Evolutionary conservation across 1,140 invertebrate genomes (phyloP), one percentile per base, ranked within the genome.

Genomic region (Pseudomyrmex gracilis): DNA sequence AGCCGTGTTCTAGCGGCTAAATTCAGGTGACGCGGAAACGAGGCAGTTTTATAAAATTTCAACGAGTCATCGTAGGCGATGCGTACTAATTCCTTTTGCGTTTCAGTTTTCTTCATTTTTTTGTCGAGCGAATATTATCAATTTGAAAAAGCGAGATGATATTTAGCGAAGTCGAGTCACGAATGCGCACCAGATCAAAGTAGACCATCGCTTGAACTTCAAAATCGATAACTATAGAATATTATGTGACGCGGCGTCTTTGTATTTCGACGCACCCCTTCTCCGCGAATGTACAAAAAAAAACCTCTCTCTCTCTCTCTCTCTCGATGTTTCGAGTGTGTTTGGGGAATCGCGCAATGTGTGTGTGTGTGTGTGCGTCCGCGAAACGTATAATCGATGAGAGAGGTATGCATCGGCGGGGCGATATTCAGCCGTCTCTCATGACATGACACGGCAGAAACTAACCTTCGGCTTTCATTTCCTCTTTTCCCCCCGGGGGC

Each of bases 391-490:
- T 78, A 80, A 80, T 80, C 76, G 76, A 80, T 80, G 76, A 34
- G 76, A 34, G 76, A 58, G 66, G 66, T 71, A 60, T 71, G 76
- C 66, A 71, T 71, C 66, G 53, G 5, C 73, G 13, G 51, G 51
- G 58, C 34, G 66, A 80, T 80, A 71, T 80, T 80, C 76, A 55
- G 47, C 73, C 53, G 63, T 60, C 53, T 80, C 76, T 58, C 76
- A 60, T 67, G 76, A 80, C 76, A 20, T 80, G 76, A 80, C 66
- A 80, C 51, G 76, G 76, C 64, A 80, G 66, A 80, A 80, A 80
- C 68, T 58, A 51, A 78, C 76, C 76, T 58, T 71, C 76, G 76
- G 34, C 76, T 80, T 80, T 80, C 76, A 80, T 80, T 80, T 80
- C 76, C 76, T 80, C 76, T 70, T 71, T 71, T 70, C 66, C 66